Evolutionary conservation across 2,888 invertebrate genomes (phyloP).

Genomic region (Lepidonotus clava): DNA sequence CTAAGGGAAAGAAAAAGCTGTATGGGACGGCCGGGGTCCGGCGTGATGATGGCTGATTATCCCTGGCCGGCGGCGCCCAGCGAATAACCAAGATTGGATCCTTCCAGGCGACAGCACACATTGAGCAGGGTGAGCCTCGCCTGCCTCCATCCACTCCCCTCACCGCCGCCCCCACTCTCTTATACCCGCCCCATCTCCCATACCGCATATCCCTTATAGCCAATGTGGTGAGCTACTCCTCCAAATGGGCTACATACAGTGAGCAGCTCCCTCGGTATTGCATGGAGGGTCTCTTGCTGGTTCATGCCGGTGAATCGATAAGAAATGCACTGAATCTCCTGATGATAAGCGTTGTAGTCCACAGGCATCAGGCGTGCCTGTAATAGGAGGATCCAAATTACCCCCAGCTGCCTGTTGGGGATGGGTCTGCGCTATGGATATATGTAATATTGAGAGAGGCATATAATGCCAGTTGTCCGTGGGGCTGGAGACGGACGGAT

Average conservation of each 20-base stretch:
- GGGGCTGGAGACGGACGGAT: too few relatives aligned
- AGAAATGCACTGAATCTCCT: conserved; percentile 1
- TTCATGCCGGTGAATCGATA: conserved; percentile 11
- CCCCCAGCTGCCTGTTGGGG: background rate
- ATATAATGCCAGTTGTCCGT: too few relatives aligned
- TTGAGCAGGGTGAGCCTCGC: too few relatives aligned
- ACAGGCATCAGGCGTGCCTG: conserved; percentile 1
- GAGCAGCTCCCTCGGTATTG: background rate
- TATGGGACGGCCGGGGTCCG: background rate
- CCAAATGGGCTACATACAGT: background rate
- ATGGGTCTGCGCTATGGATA: too few relatives aligned
- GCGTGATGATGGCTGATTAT: conserved; percentile 40
- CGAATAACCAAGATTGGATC: conserved; percentile 27
- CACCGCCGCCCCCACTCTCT: too few relatives aligned
- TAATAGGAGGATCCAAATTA: background rate
- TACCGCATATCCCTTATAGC: too few relatives aligned
- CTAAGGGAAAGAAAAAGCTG: background rate
- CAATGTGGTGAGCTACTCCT: background rate
- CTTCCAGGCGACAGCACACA: conserved; percentile 27
- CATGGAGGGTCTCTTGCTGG: background rate
- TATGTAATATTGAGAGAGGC: too few relatives aligned
- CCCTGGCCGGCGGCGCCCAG: background rate
- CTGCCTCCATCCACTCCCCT: too few relatives aligned
- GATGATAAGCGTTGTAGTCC: background rate
- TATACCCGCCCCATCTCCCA: too few relatives aligned